These are phyloP conservation scores for Alaudala cheleensis DNA, from an alignment of 2,113 vertebrate species.

Conservation along the genomic window DNA sequence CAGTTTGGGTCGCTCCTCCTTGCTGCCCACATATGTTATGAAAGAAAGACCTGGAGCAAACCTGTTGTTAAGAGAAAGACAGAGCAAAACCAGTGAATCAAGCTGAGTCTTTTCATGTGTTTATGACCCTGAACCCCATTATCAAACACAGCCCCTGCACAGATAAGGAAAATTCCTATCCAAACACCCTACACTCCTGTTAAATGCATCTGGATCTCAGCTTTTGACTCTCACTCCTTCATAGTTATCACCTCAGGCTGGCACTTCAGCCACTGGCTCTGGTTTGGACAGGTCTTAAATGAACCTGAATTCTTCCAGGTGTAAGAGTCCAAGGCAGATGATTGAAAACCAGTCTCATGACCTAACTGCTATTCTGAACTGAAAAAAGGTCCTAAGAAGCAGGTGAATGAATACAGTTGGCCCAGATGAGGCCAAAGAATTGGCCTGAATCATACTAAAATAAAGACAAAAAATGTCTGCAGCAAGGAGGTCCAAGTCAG, in stretches of 20 bases:
- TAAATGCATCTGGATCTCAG: neutral
- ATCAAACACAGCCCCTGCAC: neutral
- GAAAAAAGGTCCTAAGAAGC: neutral
- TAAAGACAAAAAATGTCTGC: neutral
- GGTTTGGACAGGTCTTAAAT: neutral
- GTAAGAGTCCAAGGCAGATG: neutral
- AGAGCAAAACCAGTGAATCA: neutral
- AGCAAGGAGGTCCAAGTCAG: neutral
- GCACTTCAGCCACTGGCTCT: neutral
- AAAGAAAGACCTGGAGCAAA: conserved; percentile 83
- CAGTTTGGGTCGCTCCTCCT: conserved; percentile 79
- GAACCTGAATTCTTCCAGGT: neutral
- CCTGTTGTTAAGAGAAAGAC: conserved; percentile 67
- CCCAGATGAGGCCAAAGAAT: neutral
- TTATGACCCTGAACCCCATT: neutral
- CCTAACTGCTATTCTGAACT: neutral
- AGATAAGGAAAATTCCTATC: neutral
- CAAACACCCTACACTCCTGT: neutral
- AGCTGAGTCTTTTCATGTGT: neutral
- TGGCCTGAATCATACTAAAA: neutral
- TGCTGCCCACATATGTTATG: conserved; percentile 82
- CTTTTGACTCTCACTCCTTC: neutral
- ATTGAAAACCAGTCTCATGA: neutral
- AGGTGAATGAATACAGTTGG: neutral
- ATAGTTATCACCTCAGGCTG: neutral